These are phyloP conservation scores for Scyliorhinus canicula DNA, from an alignment of 2,797 vertebrate species.

Conservation along the genomic window DNA sequence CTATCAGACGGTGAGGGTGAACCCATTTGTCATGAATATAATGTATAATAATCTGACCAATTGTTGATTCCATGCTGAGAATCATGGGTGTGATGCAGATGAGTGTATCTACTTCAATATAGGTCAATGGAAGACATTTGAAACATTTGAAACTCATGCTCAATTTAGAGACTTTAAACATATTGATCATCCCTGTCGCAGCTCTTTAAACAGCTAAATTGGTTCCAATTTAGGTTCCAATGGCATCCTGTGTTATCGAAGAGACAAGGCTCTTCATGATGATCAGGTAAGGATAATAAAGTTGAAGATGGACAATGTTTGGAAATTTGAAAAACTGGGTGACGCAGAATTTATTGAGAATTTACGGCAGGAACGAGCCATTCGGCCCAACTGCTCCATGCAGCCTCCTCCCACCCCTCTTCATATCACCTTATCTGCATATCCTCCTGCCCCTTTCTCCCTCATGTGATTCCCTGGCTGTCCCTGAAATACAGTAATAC, in stretches of 20 bases:
- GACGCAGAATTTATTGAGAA: no score
- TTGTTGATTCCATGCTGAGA: background rate
- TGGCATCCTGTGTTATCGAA: background rate
- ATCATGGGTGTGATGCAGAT: background rate
- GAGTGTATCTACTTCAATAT: background rate
- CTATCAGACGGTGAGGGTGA: background rate
- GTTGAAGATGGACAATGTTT: no score
- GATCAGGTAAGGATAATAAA: background rate
- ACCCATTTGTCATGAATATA: no score
- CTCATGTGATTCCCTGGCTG: no score
- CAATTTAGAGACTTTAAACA: background rate
- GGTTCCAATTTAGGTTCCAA: background rate
- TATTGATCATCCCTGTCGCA: background rate
- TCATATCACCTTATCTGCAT: no score
- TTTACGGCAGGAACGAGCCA: no score
- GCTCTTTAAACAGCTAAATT: background rate
- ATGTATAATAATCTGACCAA: background rate
- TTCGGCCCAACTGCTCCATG: no score
- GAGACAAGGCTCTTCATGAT: background rate
- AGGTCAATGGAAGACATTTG: background rate
- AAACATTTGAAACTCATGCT: background rate
- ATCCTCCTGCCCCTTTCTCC: no score
- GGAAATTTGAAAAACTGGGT: no score
- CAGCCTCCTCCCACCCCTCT: no score
- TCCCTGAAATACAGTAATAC: no score